These are phyloP conservation scores for Cephus cinctus DNA, from an alignment of 1,140 invertebrate genomes.

Conservation along the genomic window DNA sequence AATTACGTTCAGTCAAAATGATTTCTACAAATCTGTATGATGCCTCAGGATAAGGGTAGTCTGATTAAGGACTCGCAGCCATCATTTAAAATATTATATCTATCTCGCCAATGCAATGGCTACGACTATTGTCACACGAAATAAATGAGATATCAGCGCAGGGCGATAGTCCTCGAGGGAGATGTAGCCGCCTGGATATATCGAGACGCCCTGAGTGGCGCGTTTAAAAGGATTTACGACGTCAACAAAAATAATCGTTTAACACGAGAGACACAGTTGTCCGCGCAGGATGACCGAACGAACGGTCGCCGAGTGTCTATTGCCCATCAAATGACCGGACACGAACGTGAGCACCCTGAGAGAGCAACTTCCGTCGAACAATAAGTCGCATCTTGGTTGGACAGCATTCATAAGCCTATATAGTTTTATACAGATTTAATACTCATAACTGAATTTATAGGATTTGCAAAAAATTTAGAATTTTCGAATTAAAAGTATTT, in stretches of 20 bases:
- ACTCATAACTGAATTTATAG: too few relatives aligned
- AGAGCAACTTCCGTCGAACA: constrained; percentile 26
- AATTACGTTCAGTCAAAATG: too few relatives aligned
- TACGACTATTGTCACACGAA: constrained; percentile 21
- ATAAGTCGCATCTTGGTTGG: background rate
- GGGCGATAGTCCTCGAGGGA: constrained; percentile 24
- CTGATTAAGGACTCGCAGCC: too few relatives aligned
- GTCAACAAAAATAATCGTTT: constrained; percentile 42
- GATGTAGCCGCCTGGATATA: constrained; percentile 18
- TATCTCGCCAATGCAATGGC: too few relatives aligned
- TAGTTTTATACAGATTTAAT: too few relatives aligned
- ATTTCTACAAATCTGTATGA: too few relatives aligned
- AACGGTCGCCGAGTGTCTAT: constrained; percentile 33
- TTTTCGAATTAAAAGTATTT: too few relatives aligned
- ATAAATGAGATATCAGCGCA: constrained; percentile 35
- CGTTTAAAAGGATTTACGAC: constrained; percentile 35
- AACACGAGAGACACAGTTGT: constrained; percentile 16
- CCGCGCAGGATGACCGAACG: constrained; percentile 18
- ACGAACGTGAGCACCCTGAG: too few relatives aligned
- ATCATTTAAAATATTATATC: too few relatives aligned
- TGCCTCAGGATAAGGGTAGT: too few relatives aligned
- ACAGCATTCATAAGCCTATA: too few relatives aligned
- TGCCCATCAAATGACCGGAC: constrained; percentile 32
- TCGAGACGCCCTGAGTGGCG: constrained; percentile 21
- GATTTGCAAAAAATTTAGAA: background rate